Evolutionary conservation across 1,140 invertebrate genomes (phyloP).

Genomic region (Thaumetopoea pityocampa): DNA sequence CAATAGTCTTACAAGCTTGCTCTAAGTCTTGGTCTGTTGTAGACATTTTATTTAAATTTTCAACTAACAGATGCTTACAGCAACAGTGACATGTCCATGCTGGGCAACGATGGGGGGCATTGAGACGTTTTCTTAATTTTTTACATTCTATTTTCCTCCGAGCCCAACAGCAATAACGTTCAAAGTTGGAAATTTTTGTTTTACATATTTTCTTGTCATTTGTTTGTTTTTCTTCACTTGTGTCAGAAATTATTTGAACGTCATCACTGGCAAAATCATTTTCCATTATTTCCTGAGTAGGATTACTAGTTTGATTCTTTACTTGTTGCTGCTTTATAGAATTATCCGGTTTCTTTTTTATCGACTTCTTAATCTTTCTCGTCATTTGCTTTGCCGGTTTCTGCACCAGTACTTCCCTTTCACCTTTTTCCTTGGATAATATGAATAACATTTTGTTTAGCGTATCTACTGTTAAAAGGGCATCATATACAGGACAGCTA

Average conservation of each 20-base stretch:
- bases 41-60: too few species aligned
- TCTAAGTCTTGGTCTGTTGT: too few species aligned
- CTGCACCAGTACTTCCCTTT: background rate
- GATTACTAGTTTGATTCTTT: conserved; percentile 1
- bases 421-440: background rate
- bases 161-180: conserved; percentile 35
- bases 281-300: too few species aligned
- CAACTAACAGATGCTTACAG: conserved; percentile 8
- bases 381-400: background rate
- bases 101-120: conserved; percentile 5
- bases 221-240: too few species aligned
- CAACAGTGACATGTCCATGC: conserved; percentile 22
- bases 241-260: too few species aligned
- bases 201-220: too few species aligned
- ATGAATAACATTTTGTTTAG: conserved; percentile 32
- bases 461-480: conserved; percentile 27
- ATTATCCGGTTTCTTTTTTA: conserved; percentile 1
- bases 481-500: too few species aligned
- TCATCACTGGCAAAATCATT: too few species aligned
- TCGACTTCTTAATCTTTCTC: background rate
- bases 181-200: too few species aligned
- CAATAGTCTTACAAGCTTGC: too few species aligned
- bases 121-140: background rate
- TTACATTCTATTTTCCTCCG: conserved; percentile 6
- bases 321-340: background rate